These are phyloP conservation scores for Siderastrea radians DNA, from an alignment of 92 coral and sea anemone genomes.

Conservation along the genomic window DNA sequence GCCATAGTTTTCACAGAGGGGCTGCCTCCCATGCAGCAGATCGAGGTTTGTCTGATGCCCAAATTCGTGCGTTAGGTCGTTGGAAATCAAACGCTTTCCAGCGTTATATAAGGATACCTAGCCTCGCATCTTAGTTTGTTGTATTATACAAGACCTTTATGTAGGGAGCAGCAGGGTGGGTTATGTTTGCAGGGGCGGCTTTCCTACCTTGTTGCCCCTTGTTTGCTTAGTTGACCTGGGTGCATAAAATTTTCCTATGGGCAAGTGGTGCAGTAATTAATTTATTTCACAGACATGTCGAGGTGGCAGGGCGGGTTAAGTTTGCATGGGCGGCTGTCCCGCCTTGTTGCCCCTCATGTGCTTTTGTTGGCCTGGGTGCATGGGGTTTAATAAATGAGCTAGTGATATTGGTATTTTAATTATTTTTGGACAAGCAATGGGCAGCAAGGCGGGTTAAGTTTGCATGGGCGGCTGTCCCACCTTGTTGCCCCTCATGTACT, in stretches of 20 bases:
- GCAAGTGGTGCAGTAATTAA: neutral
- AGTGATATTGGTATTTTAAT: too few relatives aligned
- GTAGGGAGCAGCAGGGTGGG: too few relatives aligned
- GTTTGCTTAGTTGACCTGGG: too few relatives aligned
- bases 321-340: neutral
- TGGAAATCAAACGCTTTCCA: too few relatives aligned
- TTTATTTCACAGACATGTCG: too few relatives aligned
- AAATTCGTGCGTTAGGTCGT: constrained; percentile 20
- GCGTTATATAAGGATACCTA: too few relatives aligned
- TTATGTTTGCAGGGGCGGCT: neutral
- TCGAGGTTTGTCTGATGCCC: constrained; percentile 25
- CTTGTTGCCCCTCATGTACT: too few relatives aligned
- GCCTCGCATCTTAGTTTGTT: too few relatives aligned
- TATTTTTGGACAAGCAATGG: too few relatives aligned
- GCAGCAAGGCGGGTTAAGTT: neutral
- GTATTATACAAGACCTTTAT: too few relatives aligned
- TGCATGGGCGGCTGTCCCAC: constrained; percentile 1
- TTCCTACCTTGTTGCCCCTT: neutral
- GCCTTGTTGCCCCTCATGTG: too few relatives aligned
- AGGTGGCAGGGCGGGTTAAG: neutral
- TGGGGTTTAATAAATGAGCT: too few relatives aligned
- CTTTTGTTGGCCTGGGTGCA: neutral
- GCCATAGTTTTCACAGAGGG: constrained; percentile 33
- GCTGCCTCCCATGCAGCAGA: constrained; percentile 40
- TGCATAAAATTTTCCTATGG: neutral